Conservation (phyloP, 2,113 vertebrate genomes). For the Electrona antarctica region DNA sequence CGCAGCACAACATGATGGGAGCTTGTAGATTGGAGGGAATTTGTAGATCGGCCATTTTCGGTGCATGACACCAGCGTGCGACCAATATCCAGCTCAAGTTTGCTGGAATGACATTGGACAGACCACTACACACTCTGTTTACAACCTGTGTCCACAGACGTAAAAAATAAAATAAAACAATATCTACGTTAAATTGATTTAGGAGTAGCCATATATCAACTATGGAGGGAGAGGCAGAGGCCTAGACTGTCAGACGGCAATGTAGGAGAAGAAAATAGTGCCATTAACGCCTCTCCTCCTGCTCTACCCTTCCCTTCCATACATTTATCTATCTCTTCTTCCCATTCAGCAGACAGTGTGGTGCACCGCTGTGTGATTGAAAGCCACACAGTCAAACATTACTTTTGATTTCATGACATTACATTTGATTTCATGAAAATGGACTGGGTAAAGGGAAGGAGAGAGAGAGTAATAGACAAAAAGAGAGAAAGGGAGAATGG, state of each 20-base stretch:
- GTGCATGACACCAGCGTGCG: too few relatives aligned
- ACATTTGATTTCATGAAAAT: background rate
- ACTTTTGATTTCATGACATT: constrained; percentile 55
- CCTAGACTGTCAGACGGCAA: constrained; percentile 46
- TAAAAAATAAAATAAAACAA: background rate
- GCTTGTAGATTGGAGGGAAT: too few relatives aligned
- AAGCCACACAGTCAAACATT: constrained; percentile 51
- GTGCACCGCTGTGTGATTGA: constrained; percentile 47
- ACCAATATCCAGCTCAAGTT: too few relatives aligned
- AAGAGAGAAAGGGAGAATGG: background rate
- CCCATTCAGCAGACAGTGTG: constrained; percentile 27
- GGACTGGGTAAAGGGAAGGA: background rate
- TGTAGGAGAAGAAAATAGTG: constrained; percentile 41
- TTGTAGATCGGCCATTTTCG: too few relatives aligned
- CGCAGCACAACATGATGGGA: too few relatives aligned
- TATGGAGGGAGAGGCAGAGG: constrained; percentile 40
- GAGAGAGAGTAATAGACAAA: background rate
- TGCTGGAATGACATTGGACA: background rate
- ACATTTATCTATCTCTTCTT: constrained; percentile 34
- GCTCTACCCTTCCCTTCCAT: constrained; percentile 19
- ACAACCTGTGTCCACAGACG: constrained; percentile 31
- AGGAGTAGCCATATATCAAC: constrained; percentile 48
- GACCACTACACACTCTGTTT: constrained; percentile 33
- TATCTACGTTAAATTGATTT: constrained; percentile 28
- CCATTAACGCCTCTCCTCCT: constrained; percentile 26